Evolutionary conservation across 92 coral and sea anemone species (phyloP).

Genomic region (Palythoa grandis): DNA sequence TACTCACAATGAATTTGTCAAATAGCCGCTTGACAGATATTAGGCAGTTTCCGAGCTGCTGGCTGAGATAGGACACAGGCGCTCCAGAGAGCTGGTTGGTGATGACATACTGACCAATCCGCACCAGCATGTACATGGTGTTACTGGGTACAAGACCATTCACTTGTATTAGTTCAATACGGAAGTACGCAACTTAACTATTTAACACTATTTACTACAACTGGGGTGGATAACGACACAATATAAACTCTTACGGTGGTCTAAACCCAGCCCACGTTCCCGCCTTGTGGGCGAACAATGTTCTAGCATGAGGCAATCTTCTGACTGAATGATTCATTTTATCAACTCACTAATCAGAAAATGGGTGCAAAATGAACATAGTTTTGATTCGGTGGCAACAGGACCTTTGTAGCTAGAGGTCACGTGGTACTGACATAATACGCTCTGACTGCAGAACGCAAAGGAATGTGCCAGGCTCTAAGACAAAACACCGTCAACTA

Average conservation of each 20-base stretch:
- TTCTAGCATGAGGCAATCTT: no score
- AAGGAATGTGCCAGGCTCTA: no score
- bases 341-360: no score
- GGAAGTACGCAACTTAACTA: neutral
- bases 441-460: no score
- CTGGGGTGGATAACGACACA: neutral
- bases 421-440: no score
- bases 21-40: conserved; percentile 93
- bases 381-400: no score
- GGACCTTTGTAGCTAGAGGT: no score
- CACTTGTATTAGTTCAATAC: neutral
- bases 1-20: conserved; percentile 97
- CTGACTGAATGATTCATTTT: no score
- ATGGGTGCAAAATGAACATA: no score
- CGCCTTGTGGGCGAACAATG: neutral
- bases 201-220: neutral
- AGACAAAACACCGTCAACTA: no score
- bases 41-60: conserved; percentile 95
- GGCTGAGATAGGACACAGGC: conserved; percentile 95
- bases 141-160: conserved; percentile 59
- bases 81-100: conserved; percentile 91
- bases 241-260: neutral
- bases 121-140: conserved; percentile 98
- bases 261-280: neutral
- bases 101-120: conserved; percentile 97